Evolutionary conservation across 1,140 invertebrate species (phyloP).

Genomic region (Pogonomyrmex californicus): DNA sequence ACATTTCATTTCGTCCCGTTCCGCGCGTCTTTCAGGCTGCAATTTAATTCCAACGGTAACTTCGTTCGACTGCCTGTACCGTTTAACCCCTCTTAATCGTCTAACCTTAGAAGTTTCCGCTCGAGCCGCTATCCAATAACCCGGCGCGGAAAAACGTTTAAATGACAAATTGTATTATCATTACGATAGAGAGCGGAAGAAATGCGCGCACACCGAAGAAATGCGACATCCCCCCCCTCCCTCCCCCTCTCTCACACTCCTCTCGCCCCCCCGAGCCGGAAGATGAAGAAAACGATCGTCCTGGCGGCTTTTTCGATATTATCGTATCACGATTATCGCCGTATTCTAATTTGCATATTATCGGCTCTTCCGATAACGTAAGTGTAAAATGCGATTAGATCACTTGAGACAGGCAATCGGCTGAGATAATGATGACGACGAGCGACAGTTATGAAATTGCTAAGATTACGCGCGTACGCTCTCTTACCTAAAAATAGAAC

Average conservation of each 20-base stretch:
- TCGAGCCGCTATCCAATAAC: constrained; percentile 42
- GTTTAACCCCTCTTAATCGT: constrained; percentile 53
- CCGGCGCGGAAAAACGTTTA: constrained; percentile 54
- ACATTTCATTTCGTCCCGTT: constrained; percentile 48
- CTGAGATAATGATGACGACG: not conserved
- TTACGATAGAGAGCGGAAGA: constrained; percentile 30
- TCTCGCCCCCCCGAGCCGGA: not conserved
- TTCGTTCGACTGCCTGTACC: constrained; percentile 53
- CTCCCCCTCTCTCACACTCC: no score
- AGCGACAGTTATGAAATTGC: not conserved
- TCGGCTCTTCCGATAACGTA: not conserved
- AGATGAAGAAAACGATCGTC: not conserved
- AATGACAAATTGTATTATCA: constrained; percentile 65
- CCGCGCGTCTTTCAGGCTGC: constrained; percentile 45
- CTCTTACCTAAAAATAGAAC: not conserved
- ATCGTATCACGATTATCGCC: constrained; percentile 40
- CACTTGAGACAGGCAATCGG: not conserved
- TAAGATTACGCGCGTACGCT: not conserved
- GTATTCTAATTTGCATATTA: constrained; percentile 27
- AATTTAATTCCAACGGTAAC: constrained; percentile 60
- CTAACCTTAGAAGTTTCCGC: constrained; percentile 45
- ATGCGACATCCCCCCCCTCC: not conserved
- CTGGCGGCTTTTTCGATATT: not conserved
- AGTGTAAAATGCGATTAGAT: constrained; percentile 19
- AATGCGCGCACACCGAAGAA: constrained; percentile 15